These are phyloP conservation scores for Poeciliopsis presidionis DNA, from an alignment of 2,797 vertebrate genomes.

Conservation along the genomic window DNA sequence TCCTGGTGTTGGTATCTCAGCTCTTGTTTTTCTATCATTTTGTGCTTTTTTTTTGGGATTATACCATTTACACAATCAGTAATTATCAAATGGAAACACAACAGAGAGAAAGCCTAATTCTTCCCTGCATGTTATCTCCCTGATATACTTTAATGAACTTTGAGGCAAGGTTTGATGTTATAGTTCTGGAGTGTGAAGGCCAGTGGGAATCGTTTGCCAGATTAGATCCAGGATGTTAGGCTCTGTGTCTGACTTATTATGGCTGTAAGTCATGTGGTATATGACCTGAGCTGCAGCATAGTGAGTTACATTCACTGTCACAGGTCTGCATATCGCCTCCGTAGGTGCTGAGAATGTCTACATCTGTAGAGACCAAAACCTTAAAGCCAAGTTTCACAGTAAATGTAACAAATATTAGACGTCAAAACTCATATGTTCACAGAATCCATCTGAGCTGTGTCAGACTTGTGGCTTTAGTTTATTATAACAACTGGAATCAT, in stretches of 20 bases:
- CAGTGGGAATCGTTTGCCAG: slow-evolving; percentile 27
- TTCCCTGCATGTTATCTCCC: background rate
- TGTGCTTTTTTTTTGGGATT: background rate
- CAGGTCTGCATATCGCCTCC: background rate
- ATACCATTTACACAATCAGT: background rate
- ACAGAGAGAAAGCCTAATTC: background rate
- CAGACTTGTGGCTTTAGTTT: background rate
- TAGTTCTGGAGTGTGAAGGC: slow-evolving; percentile 21
- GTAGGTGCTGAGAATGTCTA: background rate
- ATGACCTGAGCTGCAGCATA: slow-evolving; percentile 12
- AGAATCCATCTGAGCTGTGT: background rate
- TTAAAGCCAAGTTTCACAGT: background rate
- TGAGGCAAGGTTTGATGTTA: slow-evolving; percentile 30
- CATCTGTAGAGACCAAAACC: background rate
- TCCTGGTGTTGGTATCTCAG: background rate
- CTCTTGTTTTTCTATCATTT: background rate
- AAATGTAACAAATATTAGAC: background rate
- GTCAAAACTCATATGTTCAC: slow-evolving; percentile 4
- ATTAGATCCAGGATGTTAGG: slow-evolving; percentile 27
- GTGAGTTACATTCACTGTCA: slow-evolving; percentile 5
- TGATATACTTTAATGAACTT: slow-evolving; percentile 30
- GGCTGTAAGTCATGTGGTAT: slow-evolving; percentile 9
- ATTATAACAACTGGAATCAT: background rate
- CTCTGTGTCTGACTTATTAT: background rate
- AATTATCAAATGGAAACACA: background rate